Evolutionary conservation across 2,888 invertebrate genomes (phyloP), one percentile per base, ranked within the genome.

Genomic region (Congeria kusceri): DNA sequence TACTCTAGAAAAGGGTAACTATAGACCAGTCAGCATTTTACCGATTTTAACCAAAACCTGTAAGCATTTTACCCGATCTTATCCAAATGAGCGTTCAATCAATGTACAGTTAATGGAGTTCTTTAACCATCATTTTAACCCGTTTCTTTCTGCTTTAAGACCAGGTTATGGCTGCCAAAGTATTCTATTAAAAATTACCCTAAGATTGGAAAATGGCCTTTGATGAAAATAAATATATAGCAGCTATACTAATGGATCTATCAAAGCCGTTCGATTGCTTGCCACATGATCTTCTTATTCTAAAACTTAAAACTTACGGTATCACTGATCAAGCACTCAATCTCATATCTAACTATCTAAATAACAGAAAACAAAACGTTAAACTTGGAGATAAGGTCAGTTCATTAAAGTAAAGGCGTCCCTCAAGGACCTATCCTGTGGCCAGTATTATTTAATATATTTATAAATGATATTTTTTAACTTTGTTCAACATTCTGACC

Each of bases 381-480:
- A 56, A 39, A 27, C 3, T 63, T 13, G 44, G 56, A 25, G 27
- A n/a, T 18, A 11, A 57, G 39, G 20, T 56, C 25, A 56, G 66
- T 56, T n/a, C 53, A 13, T 57, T 66, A 15, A 53, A 66, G 27
- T 7, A 71, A 63, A 25, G 71, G 71, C 4, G 71, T 63, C 15
- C 56, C 63, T n/a, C 71, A 71, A 56, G 63, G 63, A 4, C 59
- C 58, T 46, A 47, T 68, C 13, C 18, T 59, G 32, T 58, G 72
- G 1, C 65, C 72, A 18, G 23, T 65, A 2, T 13, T 72, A 1
- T 72, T 72, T 65, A 59, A 72, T n/a, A 58, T 72, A 11, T 72
- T 65, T 65, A 59, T 72, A 18, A 72, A 72, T 65, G 72, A 72
- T 29, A 72, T 72, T n/a, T 65, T 58, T n/a, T n/a, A n/a, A 59